Evolutionary conservation across 2,113 vertebrate species (phyloP), one percentile per base, ranked within the genome.

Genomic region (Malurus alboscapulatus): DNA sequence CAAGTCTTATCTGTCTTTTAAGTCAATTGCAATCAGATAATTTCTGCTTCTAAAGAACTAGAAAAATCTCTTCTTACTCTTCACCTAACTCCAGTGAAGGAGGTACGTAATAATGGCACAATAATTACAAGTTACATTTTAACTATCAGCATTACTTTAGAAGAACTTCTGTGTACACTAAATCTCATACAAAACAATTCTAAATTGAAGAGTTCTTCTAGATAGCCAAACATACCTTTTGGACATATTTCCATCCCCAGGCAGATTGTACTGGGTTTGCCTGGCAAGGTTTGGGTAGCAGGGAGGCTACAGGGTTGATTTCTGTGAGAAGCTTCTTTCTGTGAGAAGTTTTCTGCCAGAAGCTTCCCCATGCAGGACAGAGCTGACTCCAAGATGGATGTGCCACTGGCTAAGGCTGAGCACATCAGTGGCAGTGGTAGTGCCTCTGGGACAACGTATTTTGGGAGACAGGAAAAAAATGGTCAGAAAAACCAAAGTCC

Each of bases 361-460:
- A 62, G 27, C 14, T 48, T 72, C 34, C 14, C 25, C 50, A 6
- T 34, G 17, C 25, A 34, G 55, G 50, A 48, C 11, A 63, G 50
- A 40, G 66, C 17, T 0, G 0, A 20, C 30, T 71, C 48, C 50
- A 79, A 17, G 27, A 30, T 0, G 0, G 17, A 86, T 26, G 7
- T 18, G 34, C 8, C 9, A 9, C n/a, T n/a, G 47, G 25, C 24
- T 48, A 55, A 40, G 42, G 42, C 5, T 72, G 34, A 36, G 18
- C 24, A 30, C 21, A 42, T 10, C 9, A 27, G n/a, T 0, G 1
- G 18, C 20, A 7, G 32, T 1, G 40, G 25, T 15, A 34, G 14
- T 18, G 15, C 26, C 34, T 79, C 42, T 57, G 58, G 44, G 21
- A 32, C 50, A 42, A 50, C 2, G 5, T 4, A 18, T 18, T 65